Conservation (phyloP, 2,113 vertebrate species). For the Melanocharis versteri region DNA sequence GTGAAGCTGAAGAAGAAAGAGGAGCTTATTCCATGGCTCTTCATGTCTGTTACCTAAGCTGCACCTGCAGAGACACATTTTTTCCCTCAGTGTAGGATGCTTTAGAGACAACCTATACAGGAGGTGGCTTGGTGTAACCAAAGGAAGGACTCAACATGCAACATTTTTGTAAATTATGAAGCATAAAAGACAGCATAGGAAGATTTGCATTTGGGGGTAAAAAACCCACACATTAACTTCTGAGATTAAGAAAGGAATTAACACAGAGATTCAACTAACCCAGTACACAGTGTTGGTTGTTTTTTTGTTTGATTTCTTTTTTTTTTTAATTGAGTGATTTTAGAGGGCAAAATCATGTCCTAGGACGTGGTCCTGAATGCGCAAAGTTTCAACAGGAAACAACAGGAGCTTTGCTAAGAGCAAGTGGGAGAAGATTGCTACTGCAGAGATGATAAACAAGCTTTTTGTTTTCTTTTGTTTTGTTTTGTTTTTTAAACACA, state of each 20-base stretch:
- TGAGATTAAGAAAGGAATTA: background rate
- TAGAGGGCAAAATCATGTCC: background rate
- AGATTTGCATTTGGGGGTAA: background rate
- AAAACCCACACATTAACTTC: background rate
- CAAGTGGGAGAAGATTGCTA: background rate
- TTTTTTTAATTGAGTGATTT: background rate
- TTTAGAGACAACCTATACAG: background rate
- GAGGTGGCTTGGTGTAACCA: background rate
- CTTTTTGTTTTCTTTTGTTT: background rate
- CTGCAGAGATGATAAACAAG: background rate
- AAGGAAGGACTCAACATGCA: background rate
- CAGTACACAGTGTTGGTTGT: background rate
- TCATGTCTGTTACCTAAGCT: background rate
- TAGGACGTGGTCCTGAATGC: background rate
- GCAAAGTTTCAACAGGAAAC: background rate
- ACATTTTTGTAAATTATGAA: background rate
- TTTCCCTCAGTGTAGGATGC: background rate
- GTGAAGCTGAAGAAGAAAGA: background rate
- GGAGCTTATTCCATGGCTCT: background rate
- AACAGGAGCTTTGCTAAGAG: background rate
- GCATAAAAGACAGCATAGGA: background rate
- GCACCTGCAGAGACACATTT: background rate
- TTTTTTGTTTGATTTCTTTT: background rate
- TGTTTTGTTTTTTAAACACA: background rate
- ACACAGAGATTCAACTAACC: background rate